Conservation (phyloP, 2,888 invertebrate species). For the Trachelus tabidus region DNA sequence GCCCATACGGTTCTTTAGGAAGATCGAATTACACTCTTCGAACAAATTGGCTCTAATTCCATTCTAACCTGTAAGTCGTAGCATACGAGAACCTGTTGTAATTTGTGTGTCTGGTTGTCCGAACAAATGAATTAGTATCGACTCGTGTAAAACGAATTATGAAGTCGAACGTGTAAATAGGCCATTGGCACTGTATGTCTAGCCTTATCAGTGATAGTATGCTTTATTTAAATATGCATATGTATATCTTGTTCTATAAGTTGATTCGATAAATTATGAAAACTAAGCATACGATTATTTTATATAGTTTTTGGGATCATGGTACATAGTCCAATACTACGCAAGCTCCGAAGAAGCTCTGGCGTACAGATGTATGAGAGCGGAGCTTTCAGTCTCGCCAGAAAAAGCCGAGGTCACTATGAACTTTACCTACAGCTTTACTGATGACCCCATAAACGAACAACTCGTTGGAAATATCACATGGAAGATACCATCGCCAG, state of each 20-base stretch:
- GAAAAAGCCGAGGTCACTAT: constrained; percentile 77
- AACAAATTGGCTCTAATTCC: neutral
- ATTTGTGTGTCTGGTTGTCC: neutral
- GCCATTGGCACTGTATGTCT: neutral
- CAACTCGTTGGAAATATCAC: constrained; percentile 86
- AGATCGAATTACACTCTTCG: neutral
- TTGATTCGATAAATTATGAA: neutral
- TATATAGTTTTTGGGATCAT: constrained; percentile 80
- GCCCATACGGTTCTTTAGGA: neutral
- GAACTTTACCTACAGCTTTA: constrained; percentile 90
- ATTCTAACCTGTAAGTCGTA: neutral
- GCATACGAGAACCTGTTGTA: neutral
- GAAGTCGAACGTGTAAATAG: neutral
- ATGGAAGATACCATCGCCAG: constrained; percentile 81
- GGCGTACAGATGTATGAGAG: constrained; percentile 87
- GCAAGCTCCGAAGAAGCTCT: constrained; percentile 89
- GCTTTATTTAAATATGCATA: neutral
- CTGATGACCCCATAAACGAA: constrained; percentile 85
- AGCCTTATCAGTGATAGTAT: neutral
- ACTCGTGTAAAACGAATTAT: neutral
- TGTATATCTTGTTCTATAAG: neutral
- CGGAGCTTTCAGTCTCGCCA: constrained; percentile 73
- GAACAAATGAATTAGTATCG: neutral
- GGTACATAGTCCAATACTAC: constrained; percentile 90
- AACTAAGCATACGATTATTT: neutral